Evolutionary conservation across 1,140 invertebrate genomes (phyloP).

Genomic region (Halictus rubicundus): DNA sequence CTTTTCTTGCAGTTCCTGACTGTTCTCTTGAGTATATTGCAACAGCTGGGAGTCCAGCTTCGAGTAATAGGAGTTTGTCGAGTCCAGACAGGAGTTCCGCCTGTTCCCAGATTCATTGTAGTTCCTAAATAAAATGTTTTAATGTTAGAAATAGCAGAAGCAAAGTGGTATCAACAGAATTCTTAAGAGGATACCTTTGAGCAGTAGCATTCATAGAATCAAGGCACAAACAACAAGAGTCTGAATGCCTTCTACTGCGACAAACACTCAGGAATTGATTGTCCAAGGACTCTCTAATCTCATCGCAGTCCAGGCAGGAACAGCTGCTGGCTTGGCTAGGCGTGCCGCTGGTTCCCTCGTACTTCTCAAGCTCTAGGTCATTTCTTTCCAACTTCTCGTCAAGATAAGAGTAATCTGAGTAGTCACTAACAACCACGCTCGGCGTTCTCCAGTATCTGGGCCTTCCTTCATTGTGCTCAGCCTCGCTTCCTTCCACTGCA

Average conservation of each 20-base stretch:
- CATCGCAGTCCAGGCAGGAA: slow-evolving; percentile 75
- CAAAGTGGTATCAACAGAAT: neutral
- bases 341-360: slow-evolving; percentile 66
- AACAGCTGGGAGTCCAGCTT: slow-evolving; percentile 43
- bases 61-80: slow-evolving; percentile 58
- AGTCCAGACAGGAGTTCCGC: slow-evolving; percentile 74
- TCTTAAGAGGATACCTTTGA: slow-evolving; percentile 14
- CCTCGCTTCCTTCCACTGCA: slow-evolving; percentile 74
- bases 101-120: slow-evolving; percentile 48
- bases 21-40: slow-evolving; percentile 8
- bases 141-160: neutral
- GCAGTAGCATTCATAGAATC: slow-evolving; percentile 50
- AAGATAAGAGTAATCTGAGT: slow-evolving; percentile 85
- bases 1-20: slow-evolving; percentile 33
- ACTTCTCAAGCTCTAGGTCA: slow-evolving; percentile 72
- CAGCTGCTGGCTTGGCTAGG: slow-evolving; percentile 75
- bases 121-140: slow-evolving; percentile 8
- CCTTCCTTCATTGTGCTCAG: slow-evolving; percentile 78
- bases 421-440: slow-evolving; percentile 91
- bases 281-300: slow-evolving; percentile 68
- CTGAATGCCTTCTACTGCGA: slow-evolving; percentile 72
- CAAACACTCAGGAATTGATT: slow-evolving; percentile 65
- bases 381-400: slow-evolving; percentile 75
- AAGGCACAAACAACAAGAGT: slow-evolving; percentile 71
- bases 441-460: slow-evolving; percentile 87